Base-by-base conservation (phyloP, 2,113 vertebrate genomes). In the Falco punctatus region DNA sequence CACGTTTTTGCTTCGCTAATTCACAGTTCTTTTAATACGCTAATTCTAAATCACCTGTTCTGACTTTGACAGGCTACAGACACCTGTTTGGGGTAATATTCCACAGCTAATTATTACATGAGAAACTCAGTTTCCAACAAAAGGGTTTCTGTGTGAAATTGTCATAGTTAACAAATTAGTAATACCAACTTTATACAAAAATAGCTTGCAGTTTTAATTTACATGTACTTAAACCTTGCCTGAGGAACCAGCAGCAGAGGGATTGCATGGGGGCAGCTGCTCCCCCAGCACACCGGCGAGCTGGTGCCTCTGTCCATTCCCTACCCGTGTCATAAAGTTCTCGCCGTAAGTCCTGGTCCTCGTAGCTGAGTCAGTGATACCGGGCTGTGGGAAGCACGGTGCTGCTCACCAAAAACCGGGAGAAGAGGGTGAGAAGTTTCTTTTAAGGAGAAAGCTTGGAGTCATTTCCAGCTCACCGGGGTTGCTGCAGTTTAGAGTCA, bases 61-160 rank as follows among this genome's bases (percentile, higher is more conserved):
- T 99, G 99, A 99, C 99, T 99, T 99, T 98, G 98, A 99, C 98
- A 99, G 98, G 99, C 99, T 99, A 98, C 98, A 98, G 98, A 99
- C 99, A 99, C 99, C 99, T 99, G 99, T 99, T 99, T 99, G 99
- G 98, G 98, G 98, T 98, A 98, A 98, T 98, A 99, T 98, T 99
- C 98, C 98, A 98, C 98, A 98, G 98, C 99, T 99, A 99, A 99
- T 99, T 99, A 99, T 99, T 99, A 98, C 99, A 99, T 96, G 98
- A 99, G 98, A 99, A 99, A 99, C 98, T 98, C 98, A 98, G 98
- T 98, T 98, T 98, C 98, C 98, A 98, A 98, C 98, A 98, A 98
- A 98, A 98, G 97, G 98, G 97, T 98, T 98, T 98, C 98, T 98
- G 98, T 98, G 98, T 98, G 98, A 99, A 99, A 98, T 97, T 98